Conservation (phyloP, 2,888 invertebrate genomes). For the Copidosoma aretas region DNA sequence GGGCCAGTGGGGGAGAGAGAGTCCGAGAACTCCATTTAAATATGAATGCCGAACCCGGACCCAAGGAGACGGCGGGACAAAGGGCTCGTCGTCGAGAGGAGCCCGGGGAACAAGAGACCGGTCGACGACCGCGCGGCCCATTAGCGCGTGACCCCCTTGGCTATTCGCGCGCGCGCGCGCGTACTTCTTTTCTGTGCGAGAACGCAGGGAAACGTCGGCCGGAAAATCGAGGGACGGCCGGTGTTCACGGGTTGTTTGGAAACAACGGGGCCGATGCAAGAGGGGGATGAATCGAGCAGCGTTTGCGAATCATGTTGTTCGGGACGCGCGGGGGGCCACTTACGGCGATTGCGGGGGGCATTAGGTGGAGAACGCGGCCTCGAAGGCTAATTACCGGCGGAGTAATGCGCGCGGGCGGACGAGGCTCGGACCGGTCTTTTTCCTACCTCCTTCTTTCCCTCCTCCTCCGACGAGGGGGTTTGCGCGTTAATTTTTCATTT, state of each 20-base stretch:
- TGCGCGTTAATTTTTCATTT: not conserved
- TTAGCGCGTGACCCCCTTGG: no score
- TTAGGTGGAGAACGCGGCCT: not conserved
- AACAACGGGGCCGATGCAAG: not conserved
- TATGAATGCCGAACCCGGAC: constrained; percentile 48
- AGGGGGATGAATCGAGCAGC: not conserved
- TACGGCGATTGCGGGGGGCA: not conserved
- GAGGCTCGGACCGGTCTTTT: not conserved
- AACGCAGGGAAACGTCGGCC: not conserved
- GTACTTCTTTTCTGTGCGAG: not conserved
- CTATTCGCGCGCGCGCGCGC: no score
- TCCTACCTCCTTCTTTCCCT: not conserved
- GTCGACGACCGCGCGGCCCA: no score
- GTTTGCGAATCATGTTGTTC: not conserved
- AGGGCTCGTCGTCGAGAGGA: no score
- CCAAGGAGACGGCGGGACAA: not conserved
- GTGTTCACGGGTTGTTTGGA: not conserved
- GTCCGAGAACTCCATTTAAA: constrained; percentile 47
- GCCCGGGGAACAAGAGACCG: no score
- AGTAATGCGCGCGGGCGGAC: not conserved
- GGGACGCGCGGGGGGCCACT: not conserved
- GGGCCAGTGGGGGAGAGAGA: not conserved
- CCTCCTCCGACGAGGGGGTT: no score
- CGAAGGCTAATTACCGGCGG: not conserved
- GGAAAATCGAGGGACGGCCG: constrained; percentile 1